phyloP scores from a whole-genome alignment of 2,888 invertebrate genomes.

The Drosophila nr. fundita region DNA sequence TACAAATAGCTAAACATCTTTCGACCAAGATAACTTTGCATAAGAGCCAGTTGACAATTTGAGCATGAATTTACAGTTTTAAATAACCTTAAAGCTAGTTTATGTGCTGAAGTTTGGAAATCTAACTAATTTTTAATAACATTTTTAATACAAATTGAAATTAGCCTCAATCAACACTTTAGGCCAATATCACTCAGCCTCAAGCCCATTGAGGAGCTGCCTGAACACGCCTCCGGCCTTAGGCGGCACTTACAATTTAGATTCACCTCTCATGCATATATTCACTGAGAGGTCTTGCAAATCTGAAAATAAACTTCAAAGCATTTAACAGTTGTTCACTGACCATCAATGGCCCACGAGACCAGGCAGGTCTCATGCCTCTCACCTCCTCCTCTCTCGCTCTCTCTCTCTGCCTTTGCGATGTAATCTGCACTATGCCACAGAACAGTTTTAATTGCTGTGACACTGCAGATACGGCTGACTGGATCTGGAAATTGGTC shows the following conservation, averaged over 20 bases:
- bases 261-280: slow-evolving; percentile 37
- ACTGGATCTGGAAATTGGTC: slow-evolving; percentile 63
- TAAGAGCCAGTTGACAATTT: not conserved
- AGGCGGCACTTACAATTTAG: slow-evolving; percentile 7
- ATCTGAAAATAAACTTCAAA: slow-evolving; percentile 73
- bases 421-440: slow-evolving; percentile 73
- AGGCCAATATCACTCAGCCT: slow-evolving; percentile 12
- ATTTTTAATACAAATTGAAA: not conserved
- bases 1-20: not conserved
- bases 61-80: not conserved
- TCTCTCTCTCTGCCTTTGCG: slow-evolving; percentile 4
- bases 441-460: slow-evolving; percentile 77
- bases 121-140: not conserved
- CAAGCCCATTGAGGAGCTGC: slow-evolving; percentile 21
- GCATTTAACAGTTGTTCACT: slow-evolving; percentile 69
- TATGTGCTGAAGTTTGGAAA: not conserved
- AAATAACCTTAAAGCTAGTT: not conserved
- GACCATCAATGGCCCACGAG: slow-evolving; percentile 52
- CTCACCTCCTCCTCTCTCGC: slow-evolving; percentile 14
- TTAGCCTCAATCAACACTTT: not conserved
- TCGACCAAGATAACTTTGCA: not conserved
- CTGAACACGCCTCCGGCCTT: not conserved
- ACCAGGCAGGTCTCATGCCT: not conserved
- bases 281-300: slow-evolving; percentile 42
- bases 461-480: slow-evolving; percentile 72